Conservation (phyloP, 2,797 vertebrate species). For the Poecile montanus region DNA sequence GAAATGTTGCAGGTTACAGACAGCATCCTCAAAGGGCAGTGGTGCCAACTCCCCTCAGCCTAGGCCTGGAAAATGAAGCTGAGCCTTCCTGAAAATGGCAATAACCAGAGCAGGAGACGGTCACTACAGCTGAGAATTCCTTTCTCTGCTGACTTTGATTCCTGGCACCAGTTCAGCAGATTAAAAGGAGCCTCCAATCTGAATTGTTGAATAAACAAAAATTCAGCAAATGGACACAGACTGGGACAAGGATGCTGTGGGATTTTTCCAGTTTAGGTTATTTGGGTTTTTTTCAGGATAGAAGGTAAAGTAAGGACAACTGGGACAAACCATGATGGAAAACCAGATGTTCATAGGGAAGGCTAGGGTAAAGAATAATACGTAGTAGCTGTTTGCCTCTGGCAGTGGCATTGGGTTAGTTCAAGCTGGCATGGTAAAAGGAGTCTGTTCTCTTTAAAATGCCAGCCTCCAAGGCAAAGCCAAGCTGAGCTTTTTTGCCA, state of each 20-base stretch:
- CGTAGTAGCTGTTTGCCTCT: neutral
- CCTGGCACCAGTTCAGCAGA: neutral
- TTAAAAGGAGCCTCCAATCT: neutral
- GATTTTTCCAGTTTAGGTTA: neutral
- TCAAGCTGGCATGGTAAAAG: neutral
- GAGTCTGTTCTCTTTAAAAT: constrained; percentile 26
- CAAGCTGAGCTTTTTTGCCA: neutral
- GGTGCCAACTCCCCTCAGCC: neutral
- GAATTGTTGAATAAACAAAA: neutral
- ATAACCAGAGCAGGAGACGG: neutral
- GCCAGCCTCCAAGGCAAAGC: constrained; percentile 24
- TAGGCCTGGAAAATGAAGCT: neutral
- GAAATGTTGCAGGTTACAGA: neutral
- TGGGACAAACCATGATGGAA: neutral
- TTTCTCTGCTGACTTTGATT: neutral
- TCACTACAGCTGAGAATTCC: neutral
- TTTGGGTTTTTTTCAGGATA: neutral
- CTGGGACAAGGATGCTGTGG: neutral
- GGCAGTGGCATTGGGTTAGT: neutral
- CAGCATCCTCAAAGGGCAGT: neutral
- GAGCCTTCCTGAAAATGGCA: neutral
- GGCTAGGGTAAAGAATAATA: neutral
- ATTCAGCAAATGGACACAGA: neutral
- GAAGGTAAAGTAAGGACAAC: constrained; percentile 7
- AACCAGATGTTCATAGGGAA: neutral